Conservation (phyloP, 2,888 invertebrate species). For the Cephus rjabovi region DNA sequence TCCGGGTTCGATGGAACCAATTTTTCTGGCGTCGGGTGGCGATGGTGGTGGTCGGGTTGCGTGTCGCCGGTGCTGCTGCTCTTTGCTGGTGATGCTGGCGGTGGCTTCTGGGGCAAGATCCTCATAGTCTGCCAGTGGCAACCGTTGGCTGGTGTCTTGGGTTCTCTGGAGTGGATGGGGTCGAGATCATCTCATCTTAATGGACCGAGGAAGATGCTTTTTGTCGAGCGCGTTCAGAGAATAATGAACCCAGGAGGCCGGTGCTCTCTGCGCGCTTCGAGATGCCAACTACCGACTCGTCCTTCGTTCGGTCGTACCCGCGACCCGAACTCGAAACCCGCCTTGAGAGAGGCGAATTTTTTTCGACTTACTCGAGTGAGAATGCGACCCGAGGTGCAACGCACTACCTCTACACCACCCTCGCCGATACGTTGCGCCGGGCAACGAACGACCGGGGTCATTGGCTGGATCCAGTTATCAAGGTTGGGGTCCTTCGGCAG, state of each 20-base stretch:
- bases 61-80: neutral
- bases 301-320: constrained; percentile 6
- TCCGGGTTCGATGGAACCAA: constrained; percentile 64
- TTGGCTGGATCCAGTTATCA: constrained; percentile 59
- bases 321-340: neutral
- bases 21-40: constrained; percentile 43
- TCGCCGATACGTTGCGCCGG: constrained; percentile 25
- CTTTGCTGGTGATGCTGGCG: neutral
- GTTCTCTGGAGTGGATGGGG: neutral
- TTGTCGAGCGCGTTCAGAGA: constrained; percentile 46
- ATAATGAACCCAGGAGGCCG: constrained; percentile 53
- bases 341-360: neutral
- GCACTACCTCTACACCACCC: constrained; percentile 13
- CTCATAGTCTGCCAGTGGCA: neutral
- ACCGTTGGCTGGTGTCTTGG: neutral
- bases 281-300: neutral
- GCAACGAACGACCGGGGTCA: constrained; percentile 57
- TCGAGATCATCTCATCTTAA: neutral
- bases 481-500: constrained; percentile 51
- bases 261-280: neutral
- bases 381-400: neutral
- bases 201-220: constrained; percentile 26
- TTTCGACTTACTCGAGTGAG: neutral
- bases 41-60: neutral
- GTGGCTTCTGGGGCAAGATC: neutral